phyloP scores from a whole-genome alignment of 1,140 invertebrate genomes.

The Tenebrio molitor region DNA sequence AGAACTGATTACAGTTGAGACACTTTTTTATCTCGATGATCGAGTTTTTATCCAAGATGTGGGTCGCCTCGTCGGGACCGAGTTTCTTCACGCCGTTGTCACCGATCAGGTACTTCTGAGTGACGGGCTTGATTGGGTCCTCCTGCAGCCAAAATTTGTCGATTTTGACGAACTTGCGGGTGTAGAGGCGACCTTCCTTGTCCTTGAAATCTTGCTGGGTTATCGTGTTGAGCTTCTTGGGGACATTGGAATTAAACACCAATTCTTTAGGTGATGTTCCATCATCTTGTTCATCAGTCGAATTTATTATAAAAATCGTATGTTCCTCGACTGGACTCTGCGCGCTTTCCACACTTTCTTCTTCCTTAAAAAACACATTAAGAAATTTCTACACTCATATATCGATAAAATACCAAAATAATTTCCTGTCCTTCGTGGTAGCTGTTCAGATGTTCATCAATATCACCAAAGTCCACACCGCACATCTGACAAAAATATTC shows the following conservation, averaged over 20 bases:
- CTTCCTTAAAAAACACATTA: slow-evolving; percentile 59
- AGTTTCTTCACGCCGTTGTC: too few relatives aligned
- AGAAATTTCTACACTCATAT: neutral
- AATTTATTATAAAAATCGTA: too few relatives aligned
- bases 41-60: too few relatives aligned
- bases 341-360: slow-evolving; percentile 65
- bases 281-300: too few relatives aligned
- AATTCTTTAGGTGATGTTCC: too few relatives aligned
- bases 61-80: too few relatives aligned
- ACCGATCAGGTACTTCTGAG: too few relatives aligned
- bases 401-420: slow-evolving; percentile 47
- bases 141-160: slow-evolving; percentile 69
- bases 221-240: neutral
- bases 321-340: too few relatives aligned
- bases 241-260: too few relatives aligned
- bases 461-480: slow-evolving; percentile 73
- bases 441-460: slow-evolving; percentile 75
- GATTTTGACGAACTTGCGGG: slow-evolving; percentile 71
- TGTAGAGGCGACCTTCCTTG: slow-evolving; percentile 69
- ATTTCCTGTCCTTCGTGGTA: slow-evolving; percentile 78
- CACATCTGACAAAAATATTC: slow-evolving; percentile 75
- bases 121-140: too few relatives aligned
- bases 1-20: slow-evolving; percentile 57
- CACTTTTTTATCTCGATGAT: slow-evolving; percentile 61
- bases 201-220: slow-evolving; percentile 68